phyloP scores from a whole-genome alignment of 2,113 vertebrate genomes.

The Hippocampus abdominalis region DNA sequence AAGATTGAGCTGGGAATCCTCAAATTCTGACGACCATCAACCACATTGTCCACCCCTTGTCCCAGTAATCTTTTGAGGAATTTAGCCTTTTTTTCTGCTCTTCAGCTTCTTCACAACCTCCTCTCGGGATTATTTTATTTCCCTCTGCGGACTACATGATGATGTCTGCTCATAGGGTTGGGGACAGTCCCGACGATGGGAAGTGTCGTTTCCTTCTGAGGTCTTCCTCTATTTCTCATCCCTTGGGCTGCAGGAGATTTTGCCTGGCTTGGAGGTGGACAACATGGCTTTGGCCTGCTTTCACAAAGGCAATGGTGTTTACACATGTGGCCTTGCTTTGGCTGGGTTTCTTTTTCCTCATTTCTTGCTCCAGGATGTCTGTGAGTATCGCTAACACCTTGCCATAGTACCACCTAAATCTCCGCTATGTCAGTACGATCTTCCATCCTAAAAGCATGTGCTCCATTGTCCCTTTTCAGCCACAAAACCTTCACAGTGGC shows the following conservation, averaged over 20 bases:
- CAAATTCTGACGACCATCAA: slow-evolving; percentile 1
- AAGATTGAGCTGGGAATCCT: slow-evolving; percentile 7
- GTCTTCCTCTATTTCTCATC: slow-evolving; percentile 3
- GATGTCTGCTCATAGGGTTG: not conserved
- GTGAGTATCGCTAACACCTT: not conserved
- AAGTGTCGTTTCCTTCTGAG: not conserved
- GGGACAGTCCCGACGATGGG: not conserved
- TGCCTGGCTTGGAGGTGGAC: not conserved
- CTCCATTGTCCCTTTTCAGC: not conserved
- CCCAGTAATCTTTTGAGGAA: not conserved
- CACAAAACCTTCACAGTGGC: not conserved
- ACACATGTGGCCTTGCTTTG: not conserved
- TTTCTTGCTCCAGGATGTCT: slow-evolving; percentile 2
- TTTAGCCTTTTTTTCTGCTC: slow-evolving; percentile 1
- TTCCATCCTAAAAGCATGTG: not conserved
- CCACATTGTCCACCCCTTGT: not conserved
- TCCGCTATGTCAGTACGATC: not conserved
- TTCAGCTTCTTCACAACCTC: not conserved
- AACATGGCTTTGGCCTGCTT: no score
- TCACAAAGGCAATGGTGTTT: no score
- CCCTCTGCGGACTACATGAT: not conserved
- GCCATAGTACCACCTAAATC: not conserved
- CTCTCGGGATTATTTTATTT: slow-evolving; percentile 4
- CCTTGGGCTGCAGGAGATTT: not conserved
- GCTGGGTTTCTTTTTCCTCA: not conserved